phyloP scores from a whole-genome alignment of 2,113 vertebrate genomes.

The Sus scrofa region T2T-Sscrofa CM000812.6:237248501-237249000 shows the following conservation, averaged over 20 bases:
- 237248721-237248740: background rate
- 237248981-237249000: no score
- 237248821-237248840: no score
- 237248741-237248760: background rate
- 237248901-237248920: no score
- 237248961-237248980: no score
- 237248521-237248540: background rate
- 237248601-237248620: background rate
- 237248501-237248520: background rate
- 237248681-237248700: background rate
- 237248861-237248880: no score
- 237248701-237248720: background rate
- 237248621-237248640: background rate
- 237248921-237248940: no score
- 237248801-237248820: no score
- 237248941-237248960: no score
- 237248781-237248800: no score
- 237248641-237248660: background rate
- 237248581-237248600: background rate
- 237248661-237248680: background rate
- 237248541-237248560: background rate
- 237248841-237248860: no score
- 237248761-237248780: no score
- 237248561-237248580: background rate
- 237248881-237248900: no score